Conservation (phyloP, 2,888 invertebrate species). For the Patella depressa region DNA sequence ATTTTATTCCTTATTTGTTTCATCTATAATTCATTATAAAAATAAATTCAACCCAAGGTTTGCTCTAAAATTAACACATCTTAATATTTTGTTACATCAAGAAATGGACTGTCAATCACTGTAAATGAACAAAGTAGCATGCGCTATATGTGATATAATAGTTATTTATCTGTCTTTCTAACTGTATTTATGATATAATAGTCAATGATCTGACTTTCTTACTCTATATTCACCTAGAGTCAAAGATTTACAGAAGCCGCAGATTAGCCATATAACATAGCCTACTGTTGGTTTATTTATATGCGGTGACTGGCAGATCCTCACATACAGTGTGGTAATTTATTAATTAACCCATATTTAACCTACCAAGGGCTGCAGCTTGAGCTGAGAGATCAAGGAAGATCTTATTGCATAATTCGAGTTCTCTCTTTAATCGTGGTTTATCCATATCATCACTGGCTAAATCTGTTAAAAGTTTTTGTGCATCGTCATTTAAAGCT, state of each 20-base stretch:
- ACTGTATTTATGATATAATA: too few species aligned
- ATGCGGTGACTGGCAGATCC: constrained; percentile 19
- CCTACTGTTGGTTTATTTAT: neutral
- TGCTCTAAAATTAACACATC: too few species aligned
- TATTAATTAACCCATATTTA: neutral
- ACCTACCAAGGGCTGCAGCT: constrained; percentile 74
- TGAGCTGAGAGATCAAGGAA: constrained; percentile 93
- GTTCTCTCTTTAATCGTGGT: constrained; percentile 87
- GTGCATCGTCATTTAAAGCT: constrained; percentile 97
- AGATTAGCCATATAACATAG: too few species aligned
- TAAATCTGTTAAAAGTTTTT: constrained; percentile 92
- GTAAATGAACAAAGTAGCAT: neutral
- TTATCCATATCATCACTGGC: constrained; percentile 82
- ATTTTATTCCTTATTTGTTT: too few species aligned
- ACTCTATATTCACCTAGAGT: too few species aligned
- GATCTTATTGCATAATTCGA: constrained; percentile 93
- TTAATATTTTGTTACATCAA: too few species aligned
- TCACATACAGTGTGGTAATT: neutral
- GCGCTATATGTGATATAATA: neutral
- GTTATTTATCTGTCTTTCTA: neutral
- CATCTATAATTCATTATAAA: too few species aligned
- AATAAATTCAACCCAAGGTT: too few species aligned
- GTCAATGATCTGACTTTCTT: too few species aligned
- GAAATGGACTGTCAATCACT: neutral
- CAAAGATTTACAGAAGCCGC: too few species aligned